Conservation (phyloP, 2,113 vertebrate species). For the Euleptes europaea region DNA sequence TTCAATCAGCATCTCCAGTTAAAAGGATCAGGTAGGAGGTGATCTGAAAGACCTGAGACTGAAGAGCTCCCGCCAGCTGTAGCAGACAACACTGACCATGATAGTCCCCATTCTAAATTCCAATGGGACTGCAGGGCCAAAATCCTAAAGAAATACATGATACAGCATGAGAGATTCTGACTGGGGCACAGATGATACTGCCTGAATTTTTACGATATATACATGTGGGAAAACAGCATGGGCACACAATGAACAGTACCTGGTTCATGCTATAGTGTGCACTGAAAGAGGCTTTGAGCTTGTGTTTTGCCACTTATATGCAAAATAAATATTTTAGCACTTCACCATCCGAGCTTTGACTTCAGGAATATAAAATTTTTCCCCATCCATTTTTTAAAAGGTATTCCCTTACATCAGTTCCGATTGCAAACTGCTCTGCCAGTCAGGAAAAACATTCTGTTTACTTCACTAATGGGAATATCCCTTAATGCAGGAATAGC, state of each 20-base stretch:
- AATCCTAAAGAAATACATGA: not conserved
- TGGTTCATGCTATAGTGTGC: not conserved
- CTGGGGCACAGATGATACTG: not conserved
- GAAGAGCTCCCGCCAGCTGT: not conserved
- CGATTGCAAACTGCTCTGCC: conserved; percentile 32
- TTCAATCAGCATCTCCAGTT: too few relatives aligned
- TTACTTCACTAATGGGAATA: conserved; percentile 89
- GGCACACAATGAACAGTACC: not conserved
- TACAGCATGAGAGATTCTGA: not conserved
- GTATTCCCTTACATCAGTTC: conserved; percentile 27
- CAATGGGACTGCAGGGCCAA: not conserved
- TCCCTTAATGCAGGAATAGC: conserved; percentile 86
- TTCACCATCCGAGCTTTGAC: not conserved
- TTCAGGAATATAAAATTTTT: not conserved
- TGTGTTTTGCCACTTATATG: not conserved
- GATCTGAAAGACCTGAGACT: too few relatives aligned
- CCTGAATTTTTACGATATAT: not conserved
- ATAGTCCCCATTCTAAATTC: not conserved
- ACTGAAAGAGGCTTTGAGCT: not conserved
- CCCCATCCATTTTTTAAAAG: not conserved
- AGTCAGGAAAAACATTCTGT: conserved; percentile 85
- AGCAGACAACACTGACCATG: not conserved
- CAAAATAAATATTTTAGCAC: not conserved
- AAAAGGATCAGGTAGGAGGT: too few relatives aligned
- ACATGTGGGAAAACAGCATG: not conserved